Evolutionary conservation across 2,113 vertebrate genomes (phyloP).

Genomic region (Platichthys flesus): DNA sequence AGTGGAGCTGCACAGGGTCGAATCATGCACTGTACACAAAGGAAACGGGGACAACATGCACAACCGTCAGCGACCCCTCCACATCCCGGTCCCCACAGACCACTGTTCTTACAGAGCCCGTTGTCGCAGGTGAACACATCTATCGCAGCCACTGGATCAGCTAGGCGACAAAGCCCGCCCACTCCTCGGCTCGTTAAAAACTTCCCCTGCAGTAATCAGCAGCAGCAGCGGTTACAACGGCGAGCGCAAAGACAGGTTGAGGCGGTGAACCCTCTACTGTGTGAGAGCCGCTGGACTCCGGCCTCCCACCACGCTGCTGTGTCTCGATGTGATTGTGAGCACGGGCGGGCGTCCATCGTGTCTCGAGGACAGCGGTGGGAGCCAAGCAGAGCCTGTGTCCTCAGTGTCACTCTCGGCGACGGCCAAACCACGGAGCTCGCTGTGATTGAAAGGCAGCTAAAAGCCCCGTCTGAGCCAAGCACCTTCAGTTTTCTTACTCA

Average conservation of each 20-base stretch:
- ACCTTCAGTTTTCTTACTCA: conserved; percentile 29
- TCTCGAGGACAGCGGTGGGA: conserved; percentile 38
- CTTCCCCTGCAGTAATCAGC: conserved; percentile 42
- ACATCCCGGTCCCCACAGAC: no score
- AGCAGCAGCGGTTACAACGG: conserved; percentile 10
- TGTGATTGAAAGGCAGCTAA: conserved; percentile 36
- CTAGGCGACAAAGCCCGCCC: background rate
- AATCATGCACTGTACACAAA: background rate
- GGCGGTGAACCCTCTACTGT: conserved; percentile 24
- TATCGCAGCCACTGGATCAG: background rate
- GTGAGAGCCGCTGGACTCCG: conserved; percentile 28
- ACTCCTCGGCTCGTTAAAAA: conserved; percentile 38
- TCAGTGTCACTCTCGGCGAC: conserved; percentile 33
- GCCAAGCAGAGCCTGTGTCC: conserved; percentile 47
- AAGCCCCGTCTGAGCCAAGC: conserved; percentile 12
- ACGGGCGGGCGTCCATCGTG: conserved; percentile 12
- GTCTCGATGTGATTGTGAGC: conserved; percentile 54
- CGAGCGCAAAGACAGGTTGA: conserved; percentile 37
- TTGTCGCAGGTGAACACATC: background rate
- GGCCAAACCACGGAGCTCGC: conserved; percentile 16
- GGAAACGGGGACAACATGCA: background rate
- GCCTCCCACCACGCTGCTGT: conserved; percentile 13
- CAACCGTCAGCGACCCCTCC: background rate
- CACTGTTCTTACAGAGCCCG: no score
- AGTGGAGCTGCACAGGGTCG: background rate